These are phyloP conservation scores for Dipus sagitta DNA, from an alignment of 2,797 vertebrate species.

Conservation along the genomic window DNA sequence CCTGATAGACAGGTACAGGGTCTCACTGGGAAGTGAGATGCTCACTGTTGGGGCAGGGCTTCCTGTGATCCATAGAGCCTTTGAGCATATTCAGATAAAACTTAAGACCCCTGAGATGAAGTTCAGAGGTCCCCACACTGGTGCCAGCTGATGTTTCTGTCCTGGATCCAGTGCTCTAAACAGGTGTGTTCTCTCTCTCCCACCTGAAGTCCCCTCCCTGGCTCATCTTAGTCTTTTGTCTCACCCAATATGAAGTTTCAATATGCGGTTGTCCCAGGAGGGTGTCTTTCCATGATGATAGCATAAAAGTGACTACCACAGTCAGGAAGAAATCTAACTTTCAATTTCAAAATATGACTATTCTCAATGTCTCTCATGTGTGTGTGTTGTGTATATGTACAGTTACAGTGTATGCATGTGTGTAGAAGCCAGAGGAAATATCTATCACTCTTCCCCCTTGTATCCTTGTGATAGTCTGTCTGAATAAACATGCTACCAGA, in stretches of 20 bases:
- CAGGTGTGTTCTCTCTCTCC: background rate
- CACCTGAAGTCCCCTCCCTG: rapidly evolving
- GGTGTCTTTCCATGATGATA: rapidly evolving
- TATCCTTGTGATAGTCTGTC: no score
- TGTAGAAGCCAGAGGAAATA: no score
- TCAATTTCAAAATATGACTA: background rate
- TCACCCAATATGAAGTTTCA: background rate
- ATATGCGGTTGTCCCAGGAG: no score
- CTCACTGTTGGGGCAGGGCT: no score
- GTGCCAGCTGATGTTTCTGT: background rate
- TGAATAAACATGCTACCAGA: rapidly evolving
- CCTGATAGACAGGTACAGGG: rapidly evolving
- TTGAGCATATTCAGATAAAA: rapidly evolving
- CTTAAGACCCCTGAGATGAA: background rate
- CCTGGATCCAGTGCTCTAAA: rapidly evolving
- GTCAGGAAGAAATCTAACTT: background rate
- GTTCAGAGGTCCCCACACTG: no score
- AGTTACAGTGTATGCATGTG: no score
- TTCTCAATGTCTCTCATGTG: no score
- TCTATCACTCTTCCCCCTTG: no score
- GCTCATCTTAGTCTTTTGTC: rapidly evolving
- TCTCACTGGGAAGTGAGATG: rapidly evolving
- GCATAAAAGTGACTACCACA: rapidly evolving
- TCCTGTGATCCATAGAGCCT: rapidly evolving
- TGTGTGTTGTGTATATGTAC: no score